A percentile compares a stretch with the other conserved stretches of the same genome.
Conservation (phyloP, 2,797 vertebrate species). For the Mormyrus proboscirostris region DNA sequence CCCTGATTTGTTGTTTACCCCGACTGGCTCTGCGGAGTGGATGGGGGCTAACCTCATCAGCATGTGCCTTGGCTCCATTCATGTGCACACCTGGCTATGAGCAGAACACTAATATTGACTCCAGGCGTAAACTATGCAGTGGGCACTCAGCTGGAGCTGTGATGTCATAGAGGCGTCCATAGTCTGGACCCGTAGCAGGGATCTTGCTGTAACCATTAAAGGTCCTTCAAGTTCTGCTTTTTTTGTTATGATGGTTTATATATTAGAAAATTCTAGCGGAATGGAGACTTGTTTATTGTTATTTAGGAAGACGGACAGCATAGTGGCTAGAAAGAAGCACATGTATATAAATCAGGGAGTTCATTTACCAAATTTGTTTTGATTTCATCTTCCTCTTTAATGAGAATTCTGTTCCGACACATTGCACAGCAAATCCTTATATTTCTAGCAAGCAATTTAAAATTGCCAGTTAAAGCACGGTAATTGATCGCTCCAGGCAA, state of each 20-base stretch:
- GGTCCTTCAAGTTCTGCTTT: conserved; percentile 24
- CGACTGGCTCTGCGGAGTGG: conserved; percentile 57
- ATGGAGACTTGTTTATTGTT: conserved; percentile 27
- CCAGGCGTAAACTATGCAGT: conserved; percentile 27
- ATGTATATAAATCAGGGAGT: conserved; percentile 58
- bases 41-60: conserved; percentile 68
- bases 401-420: background rate
- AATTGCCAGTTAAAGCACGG: background rate
- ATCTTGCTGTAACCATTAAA: conserved; percentile 40
- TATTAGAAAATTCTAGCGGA: conserved; percentile 8
- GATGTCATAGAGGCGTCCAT: conserved; percentile 21
- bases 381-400: background rate
- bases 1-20: conserved; percentile 57
- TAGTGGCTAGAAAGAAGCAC: conserved; percentile 56
- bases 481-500: background rate
- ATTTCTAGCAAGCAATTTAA: background rate
- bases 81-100: conserved; percentile 74
- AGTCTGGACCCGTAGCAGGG: conserved; percentile 26
- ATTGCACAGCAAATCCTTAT: conserved; percentile 2
- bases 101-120: conserved; percentile 60
- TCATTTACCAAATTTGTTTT: conserved; percentile 30
- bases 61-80: conserved; percentile 70
- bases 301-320: conserved; percentile 13
- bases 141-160: conserved; percentile 38
- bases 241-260: background rate